phyloP scores from a whole-genome alignment of 2,113 vertebrate genomes.

The Clupea harengus region DNA sequence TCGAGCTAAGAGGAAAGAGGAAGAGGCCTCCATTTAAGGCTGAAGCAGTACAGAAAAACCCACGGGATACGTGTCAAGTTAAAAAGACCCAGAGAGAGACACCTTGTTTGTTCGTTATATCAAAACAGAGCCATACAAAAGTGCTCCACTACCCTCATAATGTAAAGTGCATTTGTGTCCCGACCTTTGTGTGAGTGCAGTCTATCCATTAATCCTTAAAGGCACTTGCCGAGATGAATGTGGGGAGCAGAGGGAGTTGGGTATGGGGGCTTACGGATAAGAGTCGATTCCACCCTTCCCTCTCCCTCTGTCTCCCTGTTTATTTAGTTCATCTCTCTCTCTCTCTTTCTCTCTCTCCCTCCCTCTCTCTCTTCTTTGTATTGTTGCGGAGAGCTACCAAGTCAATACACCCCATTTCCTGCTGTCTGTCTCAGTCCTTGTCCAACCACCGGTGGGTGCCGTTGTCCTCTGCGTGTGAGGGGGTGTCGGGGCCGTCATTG shows the following conservation, averaged over 20 bases:
- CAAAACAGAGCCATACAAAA: slow-evolving; percentile 17
- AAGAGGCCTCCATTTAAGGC: not conserved
- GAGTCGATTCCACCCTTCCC: not conserved
- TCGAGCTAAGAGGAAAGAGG: not conserved
- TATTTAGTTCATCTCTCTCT: not conserved
- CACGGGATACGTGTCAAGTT: not conserved
- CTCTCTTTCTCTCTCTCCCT: not conserved
- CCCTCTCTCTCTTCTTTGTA: not conserved
- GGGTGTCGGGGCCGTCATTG: not conserved
- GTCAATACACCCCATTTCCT: slow-evolving; percentile 41
- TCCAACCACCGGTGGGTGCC: not conserved
- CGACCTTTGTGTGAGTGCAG: slow-evolving; percentile 45
- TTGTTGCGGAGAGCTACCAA: not conserved
- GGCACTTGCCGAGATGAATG: slow-evolving; percentile 37
- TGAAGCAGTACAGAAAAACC: not conserved
- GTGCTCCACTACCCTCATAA: slow-evolving; percentile 33
- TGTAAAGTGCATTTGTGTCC: slow-evolving; percentile 42
- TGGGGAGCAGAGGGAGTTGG: not conserved
- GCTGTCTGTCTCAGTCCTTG: not conserved
- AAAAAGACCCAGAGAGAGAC: not conserved
- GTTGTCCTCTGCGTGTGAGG: slow-evolving; percentile 26
- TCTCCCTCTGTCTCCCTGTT: not conserved
- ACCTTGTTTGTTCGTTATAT: slow-evolving; percentile 3
- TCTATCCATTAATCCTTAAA: slow-evolving; percentile 26
- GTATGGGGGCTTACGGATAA: not conserved